Base-by-base conservation (phyloP, 2,797 vertebrate genomes). In the Danio tinwini region DNA sequence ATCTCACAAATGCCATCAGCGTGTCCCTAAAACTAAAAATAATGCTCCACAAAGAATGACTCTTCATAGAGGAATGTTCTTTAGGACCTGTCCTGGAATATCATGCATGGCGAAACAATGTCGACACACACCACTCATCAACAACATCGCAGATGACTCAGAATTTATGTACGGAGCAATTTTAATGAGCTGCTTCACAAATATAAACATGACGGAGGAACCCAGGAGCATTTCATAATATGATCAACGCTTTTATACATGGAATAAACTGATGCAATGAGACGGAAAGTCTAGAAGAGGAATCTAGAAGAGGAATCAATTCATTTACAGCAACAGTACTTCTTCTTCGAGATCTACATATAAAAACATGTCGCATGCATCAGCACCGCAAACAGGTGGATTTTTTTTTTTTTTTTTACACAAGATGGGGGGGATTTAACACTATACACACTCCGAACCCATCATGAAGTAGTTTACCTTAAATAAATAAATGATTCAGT, bases 151-250 rank as follows among this genome's bases (percentile, higher is more conserved):
- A 79, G 21, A 58, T 1, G 49, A 42, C 81, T 82, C 19, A 39
- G 84, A 90, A 89, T 87, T 29, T 29, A 29, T 52, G 85, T 87
- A 88, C 85, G 89, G 92, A 93, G 90, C 89, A 7, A 92, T 79
- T 90, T 93, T 89, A 89, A 93, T 89, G 88, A 86, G 87, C 92
- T 90, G 88, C 88, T 87, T 92, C 86, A 92, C 91, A 91, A 93
- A 94, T 85, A 87, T 69, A 53, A 83, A 81, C 74, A 88, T 70
- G 71, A 82, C 42, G 52, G 55, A 69, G 47, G 70, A 78, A 79
- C 72, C 45, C 49, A 53, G 39, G 68, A 74, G 61, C 39, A 44
- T 55, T 73, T 61, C 47, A 84, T 61, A 70, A 77, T 58, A 68
- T 17, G 16, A 68, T 45, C 8, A 39, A 81, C 50, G 42, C 62